These are phyloP conservation scores for Caenorhabditis panamensis DNA, from an alignment of 2,888 invertebrate genomes.

Conservation along the genomic window DNA sequence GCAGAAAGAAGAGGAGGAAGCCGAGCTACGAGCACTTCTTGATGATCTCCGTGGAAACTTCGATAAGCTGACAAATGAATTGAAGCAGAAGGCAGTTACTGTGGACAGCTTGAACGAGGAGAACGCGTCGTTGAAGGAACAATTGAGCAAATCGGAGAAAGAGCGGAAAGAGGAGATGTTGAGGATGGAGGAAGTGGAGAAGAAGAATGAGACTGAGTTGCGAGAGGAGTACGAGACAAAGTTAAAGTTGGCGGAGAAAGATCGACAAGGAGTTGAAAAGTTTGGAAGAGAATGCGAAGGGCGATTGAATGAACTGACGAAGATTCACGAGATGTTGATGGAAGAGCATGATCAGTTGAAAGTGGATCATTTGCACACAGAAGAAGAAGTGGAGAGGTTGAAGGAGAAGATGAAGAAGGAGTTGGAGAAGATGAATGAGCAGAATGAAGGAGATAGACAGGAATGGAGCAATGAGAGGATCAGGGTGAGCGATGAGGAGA, in stretches of 20 bases:
- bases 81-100: constrained; percentile 60
- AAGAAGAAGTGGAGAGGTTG: constrained; percentile 39
- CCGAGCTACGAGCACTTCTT: constrained; percentile 41
- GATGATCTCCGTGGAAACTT: constrained; percentile 65
- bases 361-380: constrained; percentile 42
- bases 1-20: constrained; percentile 49
- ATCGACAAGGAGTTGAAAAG: constrained; percentile 30
- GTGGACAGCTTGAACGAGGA: constrained; percentile 63
- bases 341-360: constrained; percentile 62
- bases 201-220: constrained; percentile 53
- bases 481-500: constrained; percentile 20
- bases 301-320: constrained; percentile 62
- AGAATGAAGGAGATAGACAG: constrained; percentile 51
- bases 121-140: constrained; percentile 44
- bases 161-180: constrained; percentile 51
- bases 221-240: constrained; percentile 56
- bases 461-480: constrained; percentile 45
- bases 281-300: constrained; percentile 51
- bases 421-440: constrained; percentile 53
- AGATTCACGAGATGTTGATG: constrained; percentile 63
- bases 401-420: constrained; percentile 53
- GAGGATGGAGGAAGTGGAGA: constrained; percentile 52
- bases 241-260: constrained; percentile 37
- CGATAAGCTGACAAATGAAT: constrained; percentile 64
- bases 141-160: constrained; percentile 48